phyloP scores from a whole-genome alignment of 1,140 invertebrate genomes.

The Drosophila subobscura region DNA sequence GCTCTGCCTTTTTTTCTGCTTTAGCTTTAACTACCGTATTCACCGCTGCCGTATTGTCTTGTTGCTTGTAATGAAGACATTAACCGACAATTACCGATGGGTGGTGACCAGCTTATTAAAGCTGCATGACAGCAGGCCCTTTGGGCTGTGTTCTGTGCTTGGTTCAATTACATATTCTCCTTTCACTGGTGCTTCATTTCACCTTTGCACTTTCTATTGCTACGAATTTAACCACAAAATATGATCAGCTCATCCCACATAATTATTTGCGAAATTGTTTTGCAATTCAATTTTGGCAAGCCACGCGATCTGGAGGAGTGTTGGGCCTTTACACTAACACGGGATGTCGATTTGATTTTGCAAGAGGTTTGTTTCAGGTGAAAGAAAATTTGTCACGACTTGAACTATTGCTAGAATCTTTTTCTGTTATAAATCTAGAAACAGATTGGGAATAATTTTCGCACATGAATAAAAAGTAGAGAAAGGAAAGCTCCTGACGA shows the following conservation, averaged over 20 bases:
- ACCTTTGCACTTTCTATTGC: slow-evolving; percentile 44
- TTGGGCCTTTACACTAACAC: background rate
- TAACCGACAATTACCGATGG: slow-evolving; percentile 67
- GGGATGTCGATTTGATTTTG: background rate
- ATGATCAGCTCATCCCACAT: slow-evolving; percentile 44
- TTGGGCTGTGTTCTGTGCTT: slow-evolving; percentile 4
- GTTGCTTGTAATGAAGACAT: slow-evolving; percentile 72
- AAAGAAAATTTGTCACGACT: too few relatives aligned
- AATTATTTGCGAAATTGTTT: slow-evolving; percentile 27
- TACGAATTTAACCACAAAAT: slow-evolving; percentile 47
- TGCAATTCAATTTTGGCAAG: slow-evolving; percentile 37
- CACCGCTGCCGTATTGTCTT: slow-evolving; percentile 18
- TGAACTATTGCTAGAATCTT: background rate
- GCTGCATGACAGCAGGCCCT: slow-evolving; percentile 11
- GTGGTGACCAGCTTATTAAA: slow-evolving; percentile 59
- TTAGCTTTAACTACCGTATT: slow-evolving; percentile 46
- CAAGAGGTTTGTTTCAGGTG: background rate
- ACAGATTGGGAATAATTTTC: too few relatives aligned
- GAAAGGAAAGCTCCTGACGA: too few relatives aligned
- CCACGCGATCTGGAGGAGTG: slow-evolving; percentile 21
- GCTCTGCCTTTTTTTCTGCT: slow-evolving; percentile 58
- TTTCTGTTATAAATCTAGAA: too few relatives aligned
- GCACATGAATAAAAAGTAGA: too few relatives aligned
- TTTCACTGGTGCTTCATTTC: slow-evolving; percentile 35
- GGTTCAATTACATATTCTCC: slow-evolving; percentile 2